These are phyloP conservation scores for Drosophila nasuta DNA, from an alignment of 1,140 invertebrate species.

Conservation along the genomic window DNA sequence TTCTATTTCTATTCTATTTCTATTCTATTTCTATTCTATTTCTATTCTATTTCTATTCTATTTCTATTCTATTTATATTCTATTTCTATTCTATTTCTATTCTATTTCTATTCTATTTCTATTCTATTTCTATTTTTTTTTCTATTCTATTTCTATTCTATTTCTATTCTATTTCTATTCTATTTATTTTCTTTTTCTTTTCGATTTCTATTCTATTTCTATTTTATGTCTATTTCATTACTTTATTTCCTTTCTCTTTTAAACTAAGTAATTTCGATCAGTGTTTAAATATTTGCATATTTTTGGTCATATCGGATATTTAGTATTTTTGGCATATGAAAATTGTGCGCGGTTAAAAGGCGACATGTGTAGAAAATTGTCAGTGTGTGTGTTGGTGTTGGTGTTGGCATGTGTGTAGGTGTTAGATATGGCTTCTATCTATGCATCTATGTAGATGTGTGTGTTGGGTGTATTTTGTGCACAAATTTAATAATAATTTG, in stretches of 20 bases:
- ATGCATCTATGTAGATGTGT: background rate
- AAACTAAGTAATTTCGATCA: slow-evolving; percentile 10
- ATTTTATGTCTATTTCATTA: too few species aligned
- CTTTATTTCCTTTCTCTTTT: too few species aligned
- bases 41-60: too few species aligned
- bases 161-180: too few species aligned
- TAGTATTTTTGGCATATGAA: slow-evolving; percentile 81
- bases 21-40: too few species aligned
- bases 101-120: too few species aligned
- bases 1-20: too few species aligned
- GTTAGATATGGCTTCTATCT: slow-evolving; percentile 3
- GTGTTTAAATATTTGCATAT: slow-evolving; percentile 58
- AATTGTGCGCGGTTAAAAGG: slow-evolving; percentile 79
- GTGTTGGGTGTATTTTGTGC: slow-evolving; percentile 21
- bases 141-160: too few species aligned
- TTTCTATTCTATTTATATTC: too few species aligned
- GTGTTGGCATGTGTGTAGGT: slow-evolving; percentile 8
- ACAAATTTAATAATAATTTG: slow-evolving; percentile 78
- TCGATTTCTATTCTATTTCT: background rate
- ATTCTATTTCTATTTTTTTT: too few species aligned
- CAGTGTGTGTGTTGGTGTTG: slow-evolving; percentile 4
- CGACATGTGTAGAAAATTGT: slow-evolving; percentile 62
- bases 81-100: too few species aligned
- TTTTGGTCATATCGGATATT: slow-evolving; percentile 73
- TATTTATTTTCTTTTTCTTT: too few species aligned